Evolutionary conservation across 2,113 vertebrate genomes (phyloP), one percentile per base, ranked within the genome.

Genomic region (Poicephalus meyeri): DNA sequence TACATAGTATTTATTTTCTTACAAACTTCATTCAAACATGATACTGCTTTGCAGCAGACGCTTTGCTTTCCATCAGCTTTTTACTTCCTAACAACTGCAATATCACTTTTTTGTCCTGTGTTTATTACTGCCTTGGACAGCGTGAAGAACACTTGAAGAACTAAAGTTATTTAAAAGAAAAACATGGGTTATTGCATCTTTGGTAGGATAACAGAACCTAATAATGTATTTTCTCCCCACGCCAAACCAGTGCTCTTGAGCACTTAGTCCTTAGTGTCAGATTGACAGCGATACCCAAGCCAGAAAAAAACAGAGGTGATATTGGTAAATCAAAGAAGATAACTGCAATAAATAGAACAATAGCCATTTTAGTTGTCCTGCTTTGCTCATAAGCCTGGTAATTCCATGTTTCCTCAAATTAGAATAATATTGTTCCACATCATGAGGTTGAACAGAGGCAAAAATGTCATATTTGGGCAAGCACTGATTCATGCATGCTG

Each of bases 161-260:
- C 9, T 15, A 42, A 69, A 11, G 2, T n/a, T 72, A 74, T 47
- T 80, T 63, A 41, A 26, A 86, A 72, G 31, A 78, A 80, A 79
- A 78, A 25, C 8, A 69, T 0, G 0, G 7, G 9, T 10, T 76
- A 70, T 4, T 39, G 13, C 9, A n/a, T 44, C 23, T 50, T 33
- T 64, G 42, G 23, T 18, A 70, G 13, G 16, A 41, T 26, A 41
- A 44, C 0, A 84, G 13, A 83, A 52, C 18, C 10, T 39, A 60
- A 26, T 39, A 11, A 7, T 42, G 3, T 16, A 49, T 71, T 70
- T 87, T 63, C 23, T 74, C 53, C 64, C 71, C 50, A 89, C 53
- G 46, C 2, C 18, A 84, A 89, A 84, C 3, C 7, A 89, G 23
- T 5, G 15, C 2, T 70, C 42, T 74, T 11, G 5, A 91, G 33